Base-by-base conservation (phyloP, 2,888 invertebrate species). In the Octonoba sinensis region DNA sequence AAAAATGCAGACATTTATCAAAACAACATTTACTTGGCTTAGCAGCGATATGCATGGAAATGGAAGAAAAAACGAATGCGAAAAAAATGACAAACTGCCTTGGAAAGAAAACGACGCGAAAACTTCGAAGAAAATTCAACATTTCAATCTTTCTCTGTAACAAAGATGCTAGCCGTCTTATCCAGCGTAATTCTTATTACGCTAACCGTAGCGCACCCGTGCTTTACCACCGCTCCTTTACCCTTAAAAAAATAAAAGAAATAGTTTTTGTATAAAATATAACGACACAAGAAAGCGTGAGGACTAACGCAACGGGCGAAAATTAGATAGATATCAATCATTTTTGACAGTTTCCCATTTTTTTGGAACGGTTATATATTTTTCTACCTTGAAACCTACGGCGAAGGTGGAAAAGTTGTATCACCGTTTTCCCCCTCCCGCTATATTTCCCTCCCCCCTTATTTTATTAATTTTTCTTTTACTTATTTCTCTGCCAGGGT, bases 241-340 rank as follows among this genome's bases (percentile, higher is more conserved):
- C 36, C n/a, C 12, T 44, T 0, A 46, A 73, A 65, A 44, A 65
- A 56, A 2, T 22, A 20, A 22, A 22, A n/a, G 20, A 73, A 69
- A 64, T 64, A 64, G 62, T 69, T 70, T 70, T 70, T 51, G 64
- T 64, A 36, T 64, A 70, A 77, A 70, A 70, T 57, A 49, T 59
- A 67, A 76, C 60, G 62, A 49, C 65, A 18, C 36, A 27, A 73
- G 36, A 36, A 56, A 20, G 56, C 20, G 56, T 16, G 54, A 22
- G 16, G 6, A 46, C 16, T 46, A 69, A 66, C 22, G 59, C 20
- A 49, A 20, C 22, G 65, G 27, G 66, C 46, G 62, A 72, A 79
- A 79, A 79, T 72, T 79, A 67, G 78, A 51, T 66, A 64, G 60
- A 67, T 49, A 81, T 81, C 79, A 66, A 81, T 81, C 79, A 81